phyloP scores from a whole-genome alignment of 2,888 invertebrate genomes.

The Rugalucina vietnamica region DNA sequence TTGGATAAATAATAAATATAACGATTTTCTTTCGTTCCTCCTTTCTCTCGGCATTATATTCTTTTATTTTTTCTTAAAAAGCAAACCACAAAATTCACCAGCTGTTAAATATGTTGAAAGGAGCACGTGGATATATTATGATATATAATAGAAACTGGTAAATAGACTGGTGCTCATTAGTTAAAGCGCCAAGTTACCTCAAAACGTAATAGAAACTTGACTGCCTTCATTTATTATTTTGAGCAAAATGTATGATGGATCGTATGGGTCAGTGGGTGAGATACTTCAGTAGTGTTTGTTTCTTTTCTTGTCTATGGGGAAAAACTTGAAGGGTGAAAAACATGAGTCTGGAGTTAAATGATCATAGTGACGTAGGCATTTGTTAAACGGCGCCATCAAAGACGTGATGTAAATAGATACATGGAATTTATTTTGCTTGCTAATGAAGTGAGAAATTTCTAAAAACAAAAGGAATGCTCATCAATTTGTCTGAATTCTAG shows the following conservation, averaged over 20 bases:
- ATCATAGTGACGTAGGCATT: neutral
- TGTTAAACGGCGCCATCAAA: slow-evolving; percentile 10
- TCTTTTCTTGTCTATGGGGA: neutral
- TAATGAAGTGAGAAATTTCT: neutral
- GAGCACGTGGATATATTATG: slow-evolving; percentile 37
- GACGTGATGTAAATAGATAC: neutral
- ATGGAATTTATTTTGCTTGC: neutral
- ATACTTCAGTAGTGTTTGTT: neutral
- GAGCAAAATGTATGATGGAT: slow-evolving; percentile 8
- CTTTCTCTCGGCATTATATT: too few relatives aligned
- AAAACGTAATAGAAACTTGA: slow-evolving; percentile 21
- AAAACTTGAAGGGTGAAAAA: slow-evolving; percentile 1
- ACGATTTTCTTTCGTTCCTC: too few relatives aligned
- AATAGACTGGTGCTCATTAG: slow-evolving; percentile 22
- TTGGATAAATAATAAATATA: too few relatives aligned
- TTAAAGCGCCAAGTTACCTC: slow-evolving; percentile 8
- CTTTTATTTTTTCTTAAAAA: neutral
- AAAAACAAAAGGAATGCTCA: too few relatives aligned
- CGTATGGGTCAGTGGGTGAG: slow-evolving; percentile 11
- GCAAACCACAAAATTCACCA: neutral
- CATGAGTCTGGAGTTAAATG: slow-evolving; percentile 6
- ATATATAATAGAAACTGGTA: slow-evolving; percentile 24
- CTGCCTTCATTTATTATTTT: slow-evolving; percentile 21
- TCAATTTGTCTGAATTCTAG: too few relatives aligned
- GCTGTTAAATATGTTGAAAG: slow-evolving; percentile 20